A percentile compares a stretch with the other conserved stretches of the same genome.
These are phyloP conservation scores for Pyrrhia umbra DNA, from an alignment of 2,888 invertebrate species.

Conservation along the genomic window DNA sequence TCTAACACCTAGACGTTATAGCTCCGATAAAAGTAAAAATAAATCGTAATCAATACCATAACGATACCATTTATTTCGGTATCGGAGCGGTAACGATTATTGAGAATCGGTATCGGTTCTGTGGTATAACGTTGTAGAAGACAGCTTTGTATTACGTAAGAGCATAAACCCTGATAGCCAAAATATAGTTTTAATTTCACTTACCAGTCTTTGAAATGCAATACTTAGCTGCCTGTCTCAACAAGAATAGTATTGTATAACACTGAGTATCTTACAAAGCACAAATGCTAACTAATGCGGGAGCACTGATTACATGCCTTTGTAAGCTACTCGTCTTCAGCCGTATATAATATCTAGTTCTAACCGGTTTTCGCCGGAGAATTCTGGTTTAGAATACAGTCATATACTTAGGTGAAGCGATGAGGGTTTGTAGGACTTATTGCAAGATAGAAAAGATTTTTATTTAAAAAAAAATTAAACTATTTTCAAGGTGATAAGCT, in stretches of 20 bases:
- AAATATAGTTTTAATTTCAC: background rate
- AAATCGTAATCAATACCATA: background rate
- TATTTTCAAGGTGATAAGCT: too few species aligned
- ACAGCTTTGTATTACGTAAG: background rate
- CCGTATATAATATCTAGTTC: slow-evolving; percentile 17
- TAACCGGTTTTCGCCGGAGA: slow-evolving; percentile 20
- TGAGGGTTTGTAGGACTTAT: too few species aligned
- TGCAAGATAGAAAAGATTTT: too few species aligned
- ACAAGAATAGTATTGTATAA: background rate
- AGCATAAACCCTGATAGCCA: background rate
- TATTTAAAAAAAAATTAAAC: too few species aligned
- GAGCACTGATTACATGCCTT: slow-evolving; percentile 46
- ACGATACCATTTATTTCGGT: background rate
- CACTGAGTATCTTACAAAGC: slow-evolving; percentile 20
- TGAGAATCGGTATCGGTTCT: background rate
- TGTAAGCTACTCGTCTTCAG: slow-evolving; percentile 26
- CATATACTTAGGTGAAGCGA: slow-evolving; percentile 1
- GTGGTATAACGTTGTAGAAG: background rate
- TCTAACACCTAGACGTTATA: background rate
- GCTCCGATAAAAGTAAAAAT: background rate
- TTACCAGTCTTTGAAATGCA: background rate
- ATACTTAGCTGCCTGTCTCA: slow-evolving; percentile 11
- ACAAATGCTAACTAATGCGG: slow-evolving; percentile 38
- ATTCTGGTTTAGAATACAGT: slow-evolving; percentile 28
- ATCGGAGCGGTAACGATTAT: background rate